phyloP scores from a whole-genome alignment of 92 coral and sea anemone genomes.

The Porites rus region DNA sequence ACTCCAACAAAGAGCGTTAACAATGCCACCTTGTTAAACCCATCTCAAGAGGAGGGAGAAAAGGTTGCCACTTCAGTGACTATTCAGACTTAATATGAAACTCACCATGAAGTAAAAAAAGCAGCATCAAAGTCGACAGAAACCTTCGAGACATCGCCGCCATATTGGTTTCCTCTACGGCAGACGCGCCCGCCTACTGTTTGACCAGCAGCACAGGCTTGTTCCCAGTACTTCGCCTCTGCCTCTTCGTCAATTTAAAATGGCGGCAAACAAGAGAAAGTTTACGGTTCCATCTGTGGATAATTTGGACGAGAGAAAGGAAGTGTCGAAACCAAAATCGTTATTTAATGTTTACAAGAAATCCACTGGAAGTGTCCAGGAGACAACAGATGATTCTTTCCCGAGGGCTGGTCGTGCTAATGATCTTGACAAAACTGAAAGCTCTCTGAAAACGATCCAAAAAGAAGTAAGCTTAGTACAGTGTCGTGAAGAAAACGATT shows the following conservation, averaged over 20 bases:
- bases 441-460: no score
- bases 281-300: constrained; percentile 82
- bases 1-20: no score
- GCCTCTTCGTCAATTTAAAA: constrained; percentile 27
- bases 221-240: constrained; percentile 10
- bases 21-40: no score
- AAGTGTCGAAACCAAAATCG: constrained; percentile 40
- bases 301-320: constrained; percentile 75
- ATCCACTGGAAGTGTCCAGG: constrained; percentile 7
- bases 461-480: not conserved
- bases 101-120: constrained; percentile 21
- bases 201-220: constrained; percentile 7
- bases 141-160: not conserved
- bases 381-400: constrained; percentile 8
- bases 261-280: constrained; percentile 75
- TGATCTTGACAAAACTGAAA: not conserved
- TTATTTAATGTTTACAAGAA: constrained; percentile 41
- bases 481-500: not conserved
- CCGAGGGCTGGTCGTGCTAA: not conserved
- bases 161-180: constrained; percentile 5
- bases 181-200: not conserved
- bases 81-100: not conserved
- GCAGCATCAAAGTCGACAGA: constrained; percentile 12
- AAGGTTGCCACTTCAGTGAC: no score
- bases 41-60: no score